phyloP scores from a whole-genome alignment of 2,113 vertebrate genomes.

The Anolis carolinensis region DNA sequence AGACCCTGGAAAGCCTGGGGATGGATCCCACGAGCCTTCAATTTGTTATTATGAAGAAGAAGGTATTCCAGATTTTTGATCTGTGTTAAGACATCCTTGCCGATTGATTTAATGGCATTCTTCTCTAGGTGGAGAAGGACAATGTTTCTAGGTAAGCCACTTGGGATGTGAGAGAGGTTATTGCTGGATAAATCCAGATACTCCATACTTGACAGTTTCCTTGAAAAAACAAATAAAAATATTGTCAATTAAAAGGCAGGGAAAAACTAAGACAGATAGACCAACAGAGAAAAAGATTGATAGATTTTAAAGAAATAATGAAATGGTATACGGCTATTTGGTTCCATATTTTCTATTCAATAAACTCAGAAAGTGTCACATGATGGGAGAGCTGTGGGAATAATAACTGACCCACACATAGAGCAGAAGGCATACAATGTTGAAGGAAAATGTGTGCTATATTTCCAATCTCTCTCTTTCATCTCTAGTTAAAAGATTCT shows the following conservation, averaged over 20 bases:
- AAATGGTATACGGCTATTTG: background rate
- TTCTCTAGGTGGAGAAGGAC: constrained; percentile 95
- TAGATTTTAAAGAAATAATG: background rate
- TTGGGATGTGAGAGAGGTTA: constrained; percentile 89
- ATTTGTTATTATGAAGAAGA: constrained; percentile 93
- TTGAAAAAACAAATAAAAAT: constrained; percentile 60
- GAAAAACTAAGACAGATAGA: background rate
- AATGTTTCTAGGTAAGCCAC: constrained; percentile 89
- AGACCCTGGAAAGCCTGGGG: constrained; percentile 89
- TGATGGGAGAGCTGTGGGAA: background rate
- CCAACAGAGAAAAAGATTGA: too few species aligned
- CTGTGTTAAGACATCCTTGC: constrained; percentile 82
- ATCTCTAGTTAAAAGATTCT: background rate
- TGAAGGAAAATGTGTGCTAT: too few species aligned
- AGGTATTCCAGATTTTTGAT: constrained; percentile 93
- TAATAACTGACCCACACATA: background rate
- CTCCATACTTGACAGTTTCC: constrained; percentile 91
- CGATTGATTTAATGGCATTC: constrained; percentile 88
- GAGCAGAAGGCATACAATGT: too few species aligned
- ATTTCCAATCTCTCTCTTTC: background rate
- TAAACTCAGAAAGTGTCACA: background rate
- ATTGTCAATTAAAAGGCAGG: background rate
- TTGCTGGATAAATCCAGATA: constrained; percentile 97
- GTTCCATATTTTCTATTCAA: background rate
- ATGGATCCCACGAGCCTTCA: constrained; percentile 89